Percentiles rank a stretch among this genome's conserved stretches.
These are phyloP conservation scores for Oreortyx pictus DNA, from an alignment of 2,797 vertebrate genomes.

Conservation along the genomic window DNA sequence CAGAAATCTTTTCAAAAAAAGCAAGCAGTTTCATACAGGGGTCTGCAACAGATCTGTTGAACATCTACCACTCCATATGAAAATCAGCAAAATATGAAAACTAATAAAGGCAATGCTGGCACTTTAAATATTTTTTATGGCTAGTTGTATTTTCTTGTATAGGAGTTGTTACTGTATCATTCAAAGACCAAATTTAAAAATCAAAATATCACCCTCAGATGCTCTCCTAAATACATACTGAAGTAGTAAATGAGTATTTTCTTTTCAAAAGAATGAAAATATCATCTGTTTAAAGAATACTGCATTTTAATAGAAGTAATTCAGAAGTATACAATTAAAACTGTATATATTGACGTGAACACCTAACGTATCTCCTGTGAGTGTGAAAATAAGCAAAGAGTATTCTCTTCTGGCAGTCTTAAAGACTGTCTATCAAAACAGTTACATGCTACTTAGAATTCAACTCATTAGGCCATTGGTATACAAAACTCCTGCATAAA, in stretches of 20 bases:
- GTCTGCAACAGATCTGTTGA: background rate
- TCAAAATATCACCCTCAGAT: background rate
- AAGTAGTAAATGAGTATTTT: background rate
- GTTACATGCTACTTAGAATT: slow-evolving; percentile 18
- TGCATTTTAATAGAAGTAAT: background rate
- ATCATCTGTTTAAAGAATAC: background rate
- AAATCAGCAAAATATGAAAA: background rate
- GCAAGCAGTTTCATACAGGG: background rate
- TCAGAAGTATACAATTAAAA: background rate
- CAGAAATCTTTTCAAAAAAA: background rate
- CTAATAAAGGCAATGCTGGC: background rate
- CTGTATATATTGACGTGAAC: background rate
- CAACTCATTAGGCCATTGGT: background rate
- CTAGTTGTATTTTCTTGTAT: background rate
- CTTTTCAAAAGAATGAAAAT: background rate
- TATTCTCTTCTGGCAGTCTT: slow-evolving; percentile 1
- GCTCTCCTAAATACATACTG: background rate
- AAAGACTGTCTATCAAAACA: background rate
- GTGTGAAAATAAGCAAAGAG: background rate
- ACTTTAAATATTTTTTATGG: background rate
- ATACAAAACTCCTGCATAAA: background rate
- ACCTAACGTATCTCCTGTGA: background rate
- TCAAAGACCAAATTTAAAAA: background rate
- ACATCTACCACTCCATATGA: background rate
- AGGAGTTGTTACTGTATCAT: background rate